Conservation (phyloP, 2,888 invertebrate genomes). For the Luperina nickerlii region DNA sequence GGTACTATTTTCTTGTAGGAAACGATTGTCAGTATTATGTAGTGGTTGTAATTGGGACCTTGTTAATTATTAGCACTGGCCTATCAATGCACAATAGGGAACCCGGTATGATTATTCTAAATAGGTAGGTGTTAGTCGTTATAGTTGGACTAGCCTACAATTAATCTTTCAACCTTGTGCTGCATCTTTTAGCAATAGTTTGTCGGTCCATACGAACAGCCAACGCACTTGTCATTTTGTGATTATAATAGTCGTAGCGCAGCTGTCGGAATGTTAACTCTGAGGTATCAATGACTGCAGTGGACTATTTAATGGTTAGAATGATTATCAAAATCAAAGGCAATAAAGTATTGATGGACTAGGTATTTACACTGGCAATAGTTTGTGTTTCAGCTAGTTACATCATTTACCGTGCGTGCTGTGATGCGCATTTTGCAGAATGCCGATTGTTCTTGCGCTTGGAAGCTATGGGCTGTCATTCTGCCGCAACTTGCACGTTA, state of each 20-base stretch:
- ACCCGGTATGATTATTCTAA: conserved; percentile 36
- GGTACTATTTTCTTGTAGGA: conserved; percentile 62
- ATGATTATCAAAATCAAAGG: conserved; percentile 3
- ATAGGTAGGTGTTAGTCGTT: conserved; percentile 36
- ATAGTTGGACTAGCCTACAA: conserved; percentile 43
- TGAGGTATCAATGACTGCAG: not conserved
- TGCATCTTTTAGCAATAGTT: conserved; percentile 26
- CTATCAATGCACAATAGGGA: conserved; percentile 60
- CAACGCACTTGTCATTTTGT: conserved; percentile 5
- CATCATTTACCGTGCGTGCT: conserved; percentile 11
- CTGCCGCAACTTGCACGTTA: conserved; percentile 20
- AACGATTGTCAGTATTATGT: conserved; percentile 67
- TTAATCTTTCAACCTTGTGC: conserved; percentile 34
- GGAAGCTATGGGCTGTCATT: not conserved
- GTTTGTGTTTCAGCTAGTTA: conserved; percentile 25
- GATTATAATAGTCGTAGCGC: not conserved
- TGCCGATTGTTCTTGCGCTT: conserved; percentile 26
- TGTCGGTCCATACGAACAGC: conserved; percentile 7
- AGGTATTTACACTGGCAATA: conserved; percentile 21
- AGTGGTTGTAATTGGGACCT: conserved; percentile 65
- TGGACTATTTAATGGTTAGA: conserved; percentile 4
- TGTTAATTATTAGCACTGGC: conserved; percentile 60
- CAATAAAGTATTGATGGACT: conserved; percentile 3
- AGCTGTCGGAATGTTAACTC: conserved; percentile 4
- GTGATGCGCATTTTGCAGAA: conserved; percentile 15